Evolutionary conservation across 2,797 vertebrate genomes (phyloP).

Genomic region (Mormyrus hasselquistii): DNA sequence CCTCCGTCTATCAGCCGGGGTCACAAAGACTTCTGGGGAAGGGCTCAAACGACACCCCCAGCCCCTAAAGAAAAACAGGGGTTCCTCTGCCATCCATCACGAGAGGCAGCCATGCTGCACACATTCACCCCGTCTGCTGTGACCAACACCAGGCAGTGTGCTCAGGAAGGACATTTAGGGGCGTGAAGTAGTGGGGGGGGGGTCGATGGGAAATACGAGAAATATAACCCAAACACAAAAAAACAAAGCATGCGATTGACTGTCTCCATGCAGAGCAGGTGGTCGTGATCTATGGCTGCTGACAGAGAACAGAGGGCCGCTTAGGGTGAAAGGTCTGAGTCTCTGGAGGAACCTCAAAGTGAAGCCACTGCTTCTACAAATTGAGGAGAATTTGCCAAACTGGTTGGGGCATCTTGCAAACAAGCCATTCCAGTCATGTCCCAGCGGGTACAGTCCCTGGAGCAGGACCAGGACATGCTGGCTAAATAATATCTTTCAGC

Average conservation of each 20-base stretch:
- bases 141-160: neutral
- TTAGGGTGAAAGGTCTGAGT: neutral
- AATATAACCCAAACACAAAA: neutral
- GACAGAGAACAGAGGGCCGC: neutral
- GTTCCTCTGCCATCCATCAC: neutral
- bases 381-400: neutral
- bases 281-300: neutral
- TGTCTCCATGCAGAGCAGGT: neutral
- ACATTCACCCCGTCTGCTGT: neutral
- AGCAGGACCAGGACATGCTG: neutral
- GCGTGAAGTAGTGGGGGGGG: neutral
- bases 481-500: neutral
- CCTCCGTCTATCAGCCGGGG: neutral
- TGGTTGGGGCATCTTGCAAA: neutral
- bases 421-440: neutral
- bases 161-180: neutral
- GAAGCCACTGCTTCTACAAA: neutral
- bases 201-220: neutral
- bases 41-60: neutral
- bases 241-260: neutral
- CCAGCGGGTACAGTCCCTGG: neutral
- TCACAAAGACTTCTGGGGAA: neutral
- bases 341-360: neutral
- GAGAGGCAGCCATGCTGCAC: neutral
- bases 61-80: neutral